A percentile compares a stretch with the other conserved stretches of the same genome.
Evolutionary conservation across 2,113 vertebrate genomes (phyloP).

Genomic region (Myotis davidii): DNA sequence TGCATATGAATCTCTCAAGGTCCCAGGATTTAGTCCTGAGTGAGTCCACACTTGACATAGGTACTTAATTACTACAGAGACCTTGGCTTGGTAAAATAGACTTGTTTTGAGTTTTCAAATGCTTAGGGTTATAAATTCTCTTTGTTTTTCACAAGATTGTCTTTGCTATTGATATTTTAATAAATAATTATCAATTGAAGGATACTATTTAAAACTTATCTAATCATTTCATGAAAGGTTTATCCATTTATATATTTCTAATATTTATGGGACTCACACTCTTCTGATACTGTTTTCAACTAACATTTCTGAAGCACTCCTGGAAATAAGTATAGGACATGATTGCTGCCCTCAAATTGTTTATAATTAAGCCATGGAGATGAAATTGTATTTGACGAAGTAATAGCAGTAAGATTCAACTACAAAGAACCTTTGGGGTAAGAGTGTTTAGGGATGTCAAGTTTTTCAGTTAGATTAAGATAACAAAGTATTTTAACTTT

Average conservation of each 20-base stretch:
- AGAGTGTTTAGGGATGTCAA: neutral
- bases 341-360: neutral
- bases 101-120: neutral
- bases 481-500: constrained; percentile 49
- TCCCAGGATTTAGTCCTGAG: neutral
- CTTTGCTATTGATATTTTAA: neutral
- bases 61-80: neutral
- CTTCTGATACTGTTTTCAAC: constrained; percentile 5
- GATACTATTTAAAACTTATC: neutral
- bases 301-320: constrained; percentile 4
- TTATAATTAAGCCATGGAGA: neutral
- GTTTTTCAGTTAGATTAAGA: neutral
- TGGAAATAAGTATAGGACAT: neutral
- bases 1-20: neutral
- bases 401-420: constrained; percentile 15
- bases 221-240: neutral
- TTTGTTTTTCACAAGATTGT: neutral
- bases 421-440: neutral
- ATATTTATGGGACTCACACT: neutral
- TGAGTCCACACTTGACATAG: neutral
- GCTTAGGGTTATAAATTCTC: neutral
- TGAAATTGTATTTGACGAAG: constrained; percentile 22
- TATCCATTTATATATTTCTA: neutral
- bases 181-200: neutral
- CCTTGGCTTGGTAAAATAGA: neutral